These are phyloP conservation scores for Frankliniella fusca DNA, from an alignment of 2,888 invertebrate species.

Conservation along the genomic window DNA sequence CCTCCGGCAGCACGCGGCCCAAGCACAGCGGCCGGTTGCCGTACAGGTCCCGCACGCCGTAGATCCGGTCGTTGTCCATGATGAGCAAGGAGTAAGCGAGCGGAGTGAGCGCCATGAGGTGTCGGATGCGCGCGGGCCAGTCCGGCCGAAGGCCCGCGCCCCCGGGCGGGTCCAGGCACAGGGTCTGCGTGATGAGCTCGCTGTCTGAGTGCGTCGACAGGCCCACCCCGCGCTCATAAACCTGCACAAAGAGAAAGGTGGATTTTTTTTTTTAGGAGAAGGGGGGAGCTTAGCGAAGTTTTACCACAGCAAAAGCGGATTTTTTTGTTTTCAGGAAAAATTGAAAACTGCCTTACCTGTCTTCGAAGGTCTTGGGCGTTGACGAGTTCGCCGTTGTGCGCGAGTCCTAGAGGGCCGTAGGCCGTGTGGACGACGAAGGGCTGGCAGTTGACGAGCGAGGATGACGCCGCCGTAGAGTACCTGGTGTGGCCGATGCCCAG, in stretches of 20 bases:
- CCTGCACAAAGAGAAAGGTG: slow-evolving; percentile 52
- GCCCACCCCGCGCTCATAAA: slow-evolving; percentile 88
- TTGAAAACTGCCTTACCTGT: slow-evolving; percentile 58
- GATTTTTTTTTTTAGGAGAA: too few relatives aligned
- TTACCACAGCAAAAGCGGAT: neutral
- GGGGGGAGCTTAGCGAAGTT: neutral
- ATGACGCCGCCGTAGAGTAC: slow-evolving; percentile 94
- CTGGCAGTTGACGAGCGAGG: slow-evolving; percentile 93
- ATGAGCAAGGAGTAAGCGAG: slow-evolving; percentile 93
- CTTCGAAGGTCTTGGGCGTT: slow-evolving; percentile 84
- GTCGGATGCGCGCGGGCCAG: slow-evolving; percentile 88
- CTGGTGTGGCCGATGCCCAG: slow-evolving; percentile 95
- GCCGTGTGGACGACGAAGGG: slow-evolving; percentile 97
- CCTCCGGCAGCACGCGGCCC: slow-evolving; percentile 78
- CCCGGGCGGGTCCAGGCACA: slow-evolving; percentile 86
- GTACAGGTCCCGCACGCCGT: slow-evolving; percentile 92
- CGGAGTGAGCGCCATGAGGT: slow-evolving; percentile 87
- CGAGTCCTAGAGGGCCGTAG: slow-evolving; percentile 90
- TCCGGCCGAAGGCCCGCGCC: slow-evolving; percentile 71
- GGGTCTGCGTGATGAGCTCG: slow-evolving; percentile 92
- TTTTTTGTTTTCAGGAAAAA: neutral
- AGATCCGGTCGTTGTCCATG: slow-evolving; percentile 88
- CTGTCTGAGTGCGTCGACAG: slow-evolving; percentile 95
- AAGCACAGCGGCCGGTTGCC: slow-evolving; percentile 95
- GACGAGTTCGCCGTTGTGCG: slow-evolving; percentile 96